Evolutionary conservation across 2,888 invertebrate species (phyloP).

Genomic region (Leptura quadrifasciata): DNA sequence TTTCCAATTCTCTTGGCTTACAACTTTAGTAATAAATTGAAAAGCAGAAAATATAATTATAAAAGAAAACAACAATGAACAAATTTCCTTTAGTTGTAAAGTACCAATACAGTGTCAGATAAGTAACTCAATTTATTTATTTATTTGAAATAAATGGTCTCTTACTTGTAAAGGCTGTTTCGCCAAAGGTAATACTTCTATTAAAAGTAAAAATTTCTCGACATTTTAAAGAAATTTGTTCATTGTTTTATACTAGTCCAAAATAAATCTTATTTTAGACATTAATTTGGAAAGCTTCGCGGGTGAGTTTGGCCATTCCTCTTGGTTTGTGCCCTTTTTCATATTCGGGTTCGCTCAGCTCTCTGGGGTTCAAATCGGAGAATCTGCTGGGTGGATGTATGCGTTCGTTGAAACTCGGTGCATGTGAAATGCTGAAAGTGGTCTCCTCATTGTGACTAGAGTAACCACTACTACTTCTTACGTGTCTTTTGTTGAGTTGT

Average conservation of each 20-base stretch:
- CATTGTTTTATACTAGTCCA: slow-evolving; percentile 14
- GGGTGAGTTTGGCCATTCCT: slow-evolving; percentile 73
- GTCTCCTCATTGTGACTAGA: slow-evolving; percentile 91
- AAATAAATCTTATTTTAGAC: slow-evolving; percentile 74
- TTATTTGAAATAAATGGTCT: neutral
- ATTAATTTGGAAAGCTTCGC: slow-evolving; percentile 88
- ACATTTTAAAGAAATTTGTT: neutral
- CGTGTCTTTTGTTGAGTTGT: slow-evolving; percentile 80
- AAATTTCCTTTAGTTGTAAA: neutral
- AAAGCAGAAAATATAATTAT: neutral
- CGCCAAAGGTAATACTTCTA: neutral
- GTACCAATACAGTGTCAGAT: too few relatives aligned
- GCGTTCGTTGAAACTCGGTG: slow-evolving; percentile 87
- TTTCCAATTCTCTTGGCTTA: neutral
- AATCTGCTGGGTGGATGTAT: slow-evolving; percentile 91
- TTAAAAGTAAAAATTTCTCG: neutral
- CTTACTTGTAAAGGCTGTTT: neutral
- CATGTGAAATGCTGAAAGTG: slow-evolving; percentile 88
- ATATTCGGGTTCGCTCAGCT: slow-evolving; percentile 73
- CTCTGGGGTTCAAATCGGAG: slow-evolving; percentile 80
- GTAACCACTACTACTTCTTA: slow-evolving; percentile 87
- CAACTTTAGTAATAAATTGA: neutral
- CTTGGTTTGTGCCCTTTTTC: slow-evolving; percentile 73
- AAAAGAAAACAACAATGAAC: neutral
- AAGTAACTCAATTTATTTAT: neutral